A percentile compares a stretch with the other conserved stretches of the same genome.
Evolutionary conservation across 2,888 invertebrate genomes (phyloP).

Genomic region (Xestoiulus laeticollis): DNA sequence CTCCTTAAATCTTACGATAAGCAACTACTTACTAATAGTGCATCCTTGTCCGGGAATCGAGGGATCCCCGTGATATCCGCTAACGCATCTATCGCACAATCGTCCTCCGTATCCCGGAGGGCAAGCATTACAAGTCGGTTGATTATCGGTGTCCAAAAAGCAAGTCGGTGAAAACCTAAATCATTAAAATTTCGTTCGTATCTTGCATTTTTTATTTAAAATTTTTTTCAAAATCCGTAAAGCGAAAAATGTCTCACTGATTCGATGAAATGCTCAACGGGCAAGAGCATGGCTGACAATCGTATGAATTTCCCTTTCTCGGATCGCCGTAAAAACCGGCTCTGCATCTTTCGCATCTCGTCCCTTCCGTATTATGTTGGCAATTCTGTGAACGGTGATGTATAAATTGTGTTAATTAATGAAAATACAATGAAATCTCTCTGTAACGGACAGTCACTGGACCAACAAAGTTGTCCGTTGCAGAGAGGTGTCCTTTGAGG

Average conservation of each 20-base stretch:
- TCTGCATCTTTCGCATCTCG: conserved; percentile 71
- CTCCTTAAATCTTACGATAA: too few species aligned
- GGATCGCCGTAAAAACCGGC: conserved; percentile 86
- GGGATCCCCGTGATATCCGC: conserved; percentile 84
- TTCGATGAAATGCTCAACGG: conserved; percentile 81
- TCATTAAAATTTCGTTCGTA: background rate
- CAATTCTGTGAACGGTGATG: conserved; percentile 61
- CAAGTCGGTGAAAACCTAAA: conserved; percentile 82
- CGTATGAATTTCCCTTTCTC: conserved; percentile 72
- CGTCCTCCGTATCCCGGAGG: conserved; percentile 79
- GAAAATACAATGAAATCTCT: background rate
- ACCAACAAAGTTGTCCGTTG: too few species aligned
- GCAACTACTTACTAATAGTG: conserved; percentile 65
- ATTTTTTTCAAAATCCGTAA: too few species aligned
- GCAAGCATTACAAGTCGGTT: conserved; percentile 80
- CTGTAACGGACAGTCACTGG: too few species aligned
- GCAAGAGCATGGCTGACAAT: conserved; percentile 83
- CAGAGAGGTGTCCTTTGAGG: too few species aligned
- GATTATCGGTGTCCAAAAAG: conserved; percentile 75
- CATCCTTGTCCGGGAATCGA: conserved; percentile 79
- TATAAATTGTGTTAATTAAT: too few species aligned
- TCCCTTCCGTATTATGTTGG: conserved; percentile 64
- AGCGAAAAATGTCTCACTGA: conserved; percentile 70
- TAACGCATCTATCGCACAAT: conserved; percentile 79
- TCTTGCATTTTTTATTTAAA: too few species aligned